These are phyloP conservation scores for Platyscapa corneri DNA, from an alignment of 1,140 invertebrate species.

Conservation along the genomic window DNA sequence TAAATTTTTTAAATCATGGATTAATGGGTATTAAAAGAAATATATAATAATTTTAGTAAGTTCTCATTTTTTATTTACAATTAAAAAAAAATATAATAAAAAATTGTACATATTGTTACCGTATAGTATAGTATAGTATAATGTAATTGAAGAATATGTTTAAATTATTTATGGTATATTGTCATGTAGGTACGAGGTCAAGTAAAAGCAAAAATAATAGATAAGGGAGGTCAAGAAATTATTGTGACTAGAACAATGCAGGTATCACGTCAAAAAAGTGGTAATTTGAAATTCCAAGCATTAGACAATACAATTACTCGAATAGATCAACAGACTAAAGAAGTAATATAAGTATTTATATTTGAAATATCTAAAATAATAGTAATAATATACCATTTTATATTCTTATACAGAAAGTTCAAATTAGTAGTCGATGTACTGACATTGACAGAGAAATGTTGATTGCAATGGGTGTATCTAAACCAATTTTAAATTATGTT, in stretches of 20 bases:
- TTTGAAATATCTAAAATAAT: conserved; percentile 35
- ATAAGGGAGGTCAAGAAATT: conserved; percentile 77
- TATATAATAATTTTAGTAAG: no score
- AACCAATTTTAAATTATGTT: conserved; percentile 95
- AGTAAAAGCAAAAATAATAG: conserved; percentile 72
- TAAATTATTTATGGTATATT: conserved; percentile 30
- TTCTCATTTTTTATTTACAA: no score
- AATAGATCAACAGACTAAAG: conserved; percentile 59
- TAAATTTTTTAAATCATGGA: no score
- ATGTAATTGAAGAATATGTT: no score
- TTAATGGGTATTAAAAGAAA: no score
- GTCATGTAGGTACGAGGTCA: conserved; percentile 72
- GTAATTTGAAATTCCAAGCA: conserved; percentile 78
- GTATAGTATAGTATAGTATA: no score
- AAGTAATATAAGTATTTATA: conserved; percentile 55
- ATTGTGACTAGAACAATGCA: conserved; percentile 79
- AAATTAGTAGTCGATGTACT: conserved; percentile 79
- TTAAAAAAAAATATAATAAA: no score
- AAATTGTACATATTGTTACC: no score
- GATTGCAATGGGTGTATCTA: conserved; percentile 88
- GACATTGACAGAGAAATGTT: conserved; percentile 83
- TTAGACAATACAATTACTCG: conserved; percentile 81
- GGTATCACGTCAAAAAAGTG: conserved; percentile 75
- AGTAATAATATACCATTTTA: conserved; percentile 27
- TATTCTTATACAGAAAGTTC: conserved; percentile 55